Evolutionary conservation across 2,113 vertebrate species (phyloP), one percentile per base, ranked within the genome.

Genomic region (Aramus guarauna): DNA sequence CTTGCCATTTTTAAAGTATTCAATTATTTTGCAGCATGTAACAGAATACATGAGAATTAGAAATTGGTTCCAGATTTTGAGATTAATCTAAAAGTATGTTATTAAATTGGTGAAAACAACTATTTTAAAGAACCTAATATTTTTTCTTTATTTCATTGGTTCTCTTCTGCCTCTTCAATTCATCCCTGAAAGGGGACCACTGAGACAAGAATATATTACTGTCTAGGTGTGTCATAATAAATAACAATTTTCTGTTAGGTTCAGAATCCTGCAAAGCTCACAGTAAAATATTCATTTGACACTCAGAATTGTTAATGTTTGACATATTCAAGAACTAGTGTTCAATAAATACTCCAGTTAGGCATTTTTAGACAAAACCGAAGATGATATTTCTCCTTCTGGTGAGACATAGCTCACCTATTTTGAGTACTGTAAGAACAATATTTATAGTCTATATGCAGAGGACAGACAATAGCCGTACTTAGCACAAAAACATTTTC

Each of bases 101-200:
- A 71, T 41, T 30, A 66, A 91, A 78, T 30, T 5, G 3, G 4
- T 36, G 9, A 82, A 88, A 94, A 76, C 15, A 47, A 11, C 1
- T 41, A 32, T 77, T 77, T 63, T 30, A 50, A 52, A 43, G 7
- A 63, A 9, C 20, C 4, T 59, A 29, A 30, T 18, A 37, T 12
- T 63, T 1, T 27, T 15, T 59, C 3, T 69, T 43, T 66, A 45
- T 81, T 82, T 50, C 5, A n/a, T 5, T 50, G 1, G 1, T 0
- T 6, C 55, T 89, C 62, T 68, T 58, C 60, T 69, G 10, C 5
- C 22, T 77, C 11, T 59, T 39, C 27, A 37, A 2, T 9, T 72
- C 12, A 47, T 13, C 34, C 15, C 26, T 67, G 48, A 79, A 79
- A 76, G 15, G 6, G 41, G 4, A 26, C 5, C 34, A 56, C 11